Percentiles rank a stretch among this genome's conserved stretches.
These are phyloP conservation scores for Orgyia antiqua DNA, from an alignment of 2,888 invertebrate genomes.

Conservation along the genomic window DNA sequence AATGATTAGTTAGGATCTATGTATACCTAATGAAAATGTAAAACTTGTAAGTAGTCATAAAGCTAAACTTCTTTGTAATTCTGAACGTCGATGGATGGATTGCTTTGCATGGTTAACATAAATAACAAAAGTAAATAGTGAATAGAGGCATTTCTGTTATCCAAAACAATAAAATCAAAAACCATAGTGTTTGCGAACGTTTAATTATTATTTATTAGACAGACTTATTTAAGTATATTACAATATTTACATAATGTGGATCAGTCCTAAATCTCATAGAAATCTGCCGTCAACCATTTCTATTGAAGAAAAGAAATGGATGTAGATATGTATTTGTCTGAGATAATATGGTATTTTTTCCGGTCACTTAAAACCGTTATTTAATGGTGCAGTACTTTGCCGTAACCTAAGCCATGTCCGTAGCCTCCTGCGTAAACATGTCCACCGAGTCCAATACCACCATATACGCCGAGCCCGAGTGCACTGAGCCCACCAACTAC, in stretches of 20 bases:
- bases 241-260: constrained; percentile 38
- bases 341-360: constrained; percentile 31
- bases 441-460: constrained; percentile 12
- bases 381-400: constrained; percentile 19
- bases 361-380: constrained; percentile 10
- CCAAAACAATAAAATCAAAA: too few relatives aligned
- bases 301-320: constrained; percentile 52
- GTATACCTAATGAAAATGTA: too few relatives aligned
- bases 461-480: constrained; percentile 10
- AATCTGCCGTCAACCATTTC: constrained; percentile 68
- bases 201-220: too few relatives aligned
- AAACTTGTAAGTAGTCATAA: too few relatives aligned
- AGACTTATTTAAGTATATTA: constrained; percentile 34
- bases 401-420: constrained; percentile 8
- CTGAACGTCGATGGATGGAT: too few relatives aligned
- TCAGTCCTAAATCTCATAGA: constrained; percentile 40
- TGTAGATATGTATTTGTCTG: constrained; percentile 49
- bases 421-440: constrained; percentile 16
- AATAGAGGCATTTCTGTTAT: too few relatives aligned
- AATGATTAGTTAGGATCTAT: too few relatives aligned
- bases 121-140: too few relatives aligned
- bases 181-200: too few relatives aligned
- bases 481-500: constrained; percentile 17
- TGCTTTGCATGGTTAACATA: too few relatives aligned
- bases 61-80: too few relatives aligned